A percentile compares a stretch with the other conserved stretches of the same genome.
phyloP scores from a whole-genome alignment of 1,140 invertebrate genomes.

The Phymorhynchus buccinoides region DNA sequence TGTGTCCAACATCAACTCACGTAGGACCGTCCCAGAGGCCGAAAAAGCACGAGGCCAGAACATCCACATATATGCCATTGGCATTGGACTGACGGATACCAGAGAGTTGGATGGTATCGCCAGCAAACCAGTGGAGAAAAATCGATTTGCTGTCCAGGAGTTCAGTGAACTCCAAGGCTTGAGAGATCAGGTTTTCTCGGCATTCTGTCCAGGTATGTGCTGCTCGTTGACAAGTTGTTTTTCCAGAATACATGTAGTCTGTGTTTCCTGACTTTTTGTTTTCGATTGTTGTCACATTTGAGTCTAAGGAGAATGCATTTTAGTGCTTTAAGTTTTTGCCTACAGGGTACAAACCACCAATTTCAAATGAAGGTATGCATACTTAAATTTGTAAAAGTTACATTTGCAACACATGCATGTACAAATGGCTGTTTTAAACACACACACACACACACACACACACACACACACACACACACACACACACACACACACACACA shows the following conservation, averaged over 20 bases:
- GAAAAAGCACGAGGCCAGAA: constrained; percentile 40
- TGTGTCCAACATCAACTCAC: constrained; percentile 61
- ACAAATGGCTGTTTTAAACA: too few relatives aligned
- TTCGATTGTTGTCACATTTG: background rate
- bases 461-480: too few relatives aligned
- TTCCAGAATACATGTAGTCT: too few relatives aligned
- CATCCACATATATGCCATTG: constrained; percentile 58
- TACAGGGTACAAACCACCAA: constrained; percentile 7
- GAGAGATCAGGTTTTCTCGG: constrained; percentile 48
- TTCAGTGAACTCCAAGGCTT: constrained; percentile 57
- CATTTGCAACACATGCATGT: too few relatives aligned
- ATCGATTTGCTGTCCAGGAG: constrained; percentile 56
- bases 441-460: too few relatives aligned
- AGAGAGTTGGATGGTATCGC: constrained; percentile 61
- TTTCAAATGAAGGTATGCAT: background rate
- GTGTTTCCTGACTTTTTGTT: background rate
- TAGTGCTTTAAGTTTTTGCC: background rate
- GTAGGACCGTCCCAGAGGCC: constrained; percentile 58
- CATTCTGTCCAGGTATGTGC: constrained; percentile 40
- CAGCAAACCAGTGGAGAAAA: constrained; percentile 50
- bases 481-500: too few relatives aligned
- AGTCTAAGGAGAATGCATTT: background rate
- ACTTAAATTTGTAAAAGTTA: too few relatives aligned
- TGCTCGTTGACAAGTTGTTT: background rate
- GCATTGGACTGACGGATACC: constrained; percentile 54